These are phyloP conservation scores for Stegodyphus mimosarum DNA, from an alignment of 1,140 invertebrate species.

Conservation along the genomic window DNA sequence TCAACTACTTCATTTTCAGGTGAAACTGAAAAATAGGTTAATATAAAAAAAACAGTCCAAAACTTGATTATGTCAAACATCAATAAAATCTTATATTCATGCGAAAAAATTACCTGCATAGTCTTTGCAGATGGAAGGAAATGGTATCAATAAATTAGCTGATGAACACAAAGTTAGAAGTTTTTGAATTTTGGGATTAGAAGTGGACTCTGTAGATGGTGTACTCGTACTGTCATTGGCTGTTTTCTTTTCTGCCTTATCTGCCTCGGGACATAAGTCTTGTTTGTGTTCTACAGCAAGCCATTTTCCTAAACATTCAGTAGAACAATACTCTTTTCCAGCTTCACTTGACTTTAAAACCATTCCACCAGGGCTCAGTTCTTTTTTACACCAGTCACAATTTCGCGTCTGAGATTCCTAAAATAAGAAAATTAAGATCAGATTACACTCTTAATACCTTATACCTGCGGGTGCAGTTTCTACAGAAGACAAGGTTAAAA, in stretches of 20 bases:
- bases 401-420: constrained; percentile 22
- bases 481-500: no score
- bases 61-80: neutral
- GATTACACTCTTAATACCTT: no score
- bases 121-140: constrained; percentile 51
- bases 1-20: constrained; percentile 27
- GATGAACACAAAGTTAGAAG: constrained; percentile 56
- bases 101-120: constrained; percentile 4
- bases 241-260: neutral
- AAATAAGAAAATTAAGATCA: neutral
- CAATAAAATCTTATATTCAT: neutral
- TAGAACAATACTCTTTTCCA: constrained; percentile 56
- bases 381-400: constrained; percentile 50
- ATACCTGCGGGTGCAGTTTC: no score
- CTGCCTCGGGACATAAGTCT: constrained; percentile 3
- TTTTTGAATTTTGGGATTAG: constrained; percentile 52
- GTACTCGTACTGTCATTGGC: neutral
- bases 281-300: constrained; percentile 39
- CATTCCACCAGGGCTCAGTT: constrained; percentile 39
- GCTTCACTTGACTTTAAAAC: constrained; percentile 49
- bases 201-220: neutral
- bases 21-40: neutral
- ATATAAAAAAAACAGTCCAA: neutral
- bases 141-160: constrained; percentile 54
- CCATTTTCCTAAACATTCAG: constrained; percentile 55